phyloP scores from a whole-genome alignment of 2,797 vertebrate species.

The Hephaestus fuliginosus region DNA sequence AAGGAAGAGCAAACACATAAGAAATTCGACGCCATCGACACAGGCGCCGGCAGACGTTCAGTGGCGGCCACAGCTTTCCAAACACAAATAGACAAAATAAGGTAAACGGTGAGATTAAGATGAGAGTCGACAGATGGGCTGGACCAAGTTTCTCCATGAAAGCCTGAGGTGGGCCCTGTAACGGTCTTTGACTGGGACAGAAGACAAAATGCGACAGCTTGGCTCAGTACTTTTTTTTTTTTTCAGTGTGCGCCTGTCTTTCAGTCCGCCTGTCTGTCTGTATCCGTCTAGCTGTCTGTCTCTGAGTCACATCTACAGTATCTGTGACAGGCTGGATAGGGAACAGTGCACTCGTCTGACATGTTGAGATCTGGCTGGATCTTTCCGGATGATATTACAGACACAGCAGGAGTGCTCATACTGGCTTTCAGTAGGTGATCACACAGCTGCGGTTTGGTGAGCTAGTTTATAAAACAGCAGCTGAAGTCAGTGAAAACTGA shows the following conservation, averaged over 20 bases:
- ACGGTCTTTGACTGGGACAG: slow-evolving; percentile 27
- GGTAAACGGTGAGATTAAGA: slow-evolving; percentile 36
- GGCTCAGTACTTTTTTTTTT: slow-evolving; percentile 12
- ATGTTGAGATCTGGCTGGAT: slow-evolving; percentile 46
- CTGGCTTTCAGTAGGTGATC: slow-evolving; percentile 28
- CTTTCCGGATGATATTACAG: slow-evolving; percentile 1
- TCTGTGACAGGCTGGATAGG: slow-evolving; percentile 41
- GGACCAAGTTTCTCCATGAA: slow-evolving; percentile 18
- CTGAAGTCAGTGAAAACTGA: not conserved
- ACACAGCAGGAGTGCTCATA: slow-evolving; percentile 11
- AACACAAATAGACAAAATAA: slow-evolving; percentile 37
- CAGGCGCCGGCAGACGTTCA: slow-evolving; percentile 22
- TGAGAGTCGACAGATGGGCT: slow-evolving; percentile 38
- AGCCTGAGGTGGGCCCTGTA: slow-evolving; percentile 7
- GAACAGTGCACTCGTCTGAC: slow-evolving; percentile 41
- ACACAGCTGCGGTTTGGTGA: not conserved
- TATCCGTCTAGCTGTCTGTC: slow-evolving; percentile 29
- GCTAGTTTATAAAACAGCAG: slow-evolving; percentile 13
- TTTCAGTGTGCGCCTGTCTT: slow-evolving; percentile 20
- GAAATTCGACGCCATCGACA: slow-evolving; percentile 5
- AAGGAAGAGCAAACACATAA: slow-evolving; percentile 1
- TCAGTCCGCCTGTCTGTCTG: slow-evolving; percentile 38
- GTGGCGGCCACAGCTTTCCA: slow-evolving; percentile 26
- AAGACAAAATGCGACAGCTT: slow-evolving; percentile 42
- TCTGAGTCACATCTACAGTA: slow-evolving; percentile 32